Evolutionary conservation across 2,113 vertebrate species (phyloP).

Genomic region (Phoxinus phoxinus): DNA sequence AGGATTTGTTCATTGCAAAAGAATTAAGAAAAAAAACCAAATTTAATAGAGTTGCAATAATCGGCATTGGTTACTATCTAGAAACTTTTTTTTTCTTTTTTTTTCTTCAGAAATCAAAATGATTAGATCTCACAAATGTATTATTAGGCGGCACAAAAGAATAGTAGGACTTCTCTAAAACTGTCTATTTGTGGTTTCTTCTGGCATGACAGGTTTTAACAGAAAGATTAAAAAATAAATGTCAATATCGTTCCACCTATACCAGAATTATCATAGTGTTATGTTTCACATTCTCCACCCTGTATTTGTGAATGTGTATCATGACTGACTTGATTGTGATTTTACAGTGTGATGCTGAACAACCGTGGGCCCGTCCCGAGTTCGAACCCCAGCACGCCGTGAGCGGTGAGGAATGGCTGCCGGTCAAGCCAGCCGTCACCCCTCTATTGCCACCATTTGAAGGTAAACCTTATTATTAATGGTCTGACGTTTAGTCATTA

Average conservation of each 20-base stretch:
- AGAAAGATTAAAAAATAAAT: not conserved
- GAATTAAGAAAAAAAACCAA: not conserved
- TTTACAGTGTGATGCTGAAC: slow-evolving; percentile 1
- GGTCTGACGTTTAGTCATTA: not conserved
- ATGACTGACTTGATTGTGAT: not conserved
- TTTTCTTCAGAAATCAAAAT: not conserved
- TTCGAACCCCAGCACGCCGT: slow-evolving; percentile 64
- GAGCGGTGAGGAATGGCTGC: slow-evolving; percentile 66
- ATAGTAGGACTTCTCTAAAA: too few relatives aligned
- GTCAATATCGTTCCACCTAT: too few relatives aligned
- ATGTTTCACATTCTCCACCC: not conserved
- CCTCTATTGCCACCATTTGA: slow-evolving; percentile 67
- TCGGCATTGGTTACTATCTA: not conserved
- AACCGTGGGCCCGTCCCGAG: slow-evolving; percentile 11
- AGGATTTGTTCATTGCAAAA: not conserved
- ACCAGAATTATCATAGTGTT: not conserved
- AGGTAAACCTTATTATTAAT: slow-evolving; percentile 54
- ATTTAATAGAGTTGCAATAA: not conserved
- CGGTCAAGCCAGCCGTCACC: slow-evolving; percentile 59
- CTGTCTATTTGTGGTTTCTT: too few relatives aligned
- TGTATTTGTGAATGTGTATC: not conserved
- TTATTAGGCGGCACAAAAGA: too few relatives aligned
- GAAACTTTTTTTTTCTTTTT: too few relatives aligned
- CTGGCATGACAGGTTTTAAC: not conserved
- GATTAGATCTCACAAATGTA: not conserved